Base-by-base conservation (phyloP, 2,888 invertebrate genomes). In the Arge pagana region DNA sequence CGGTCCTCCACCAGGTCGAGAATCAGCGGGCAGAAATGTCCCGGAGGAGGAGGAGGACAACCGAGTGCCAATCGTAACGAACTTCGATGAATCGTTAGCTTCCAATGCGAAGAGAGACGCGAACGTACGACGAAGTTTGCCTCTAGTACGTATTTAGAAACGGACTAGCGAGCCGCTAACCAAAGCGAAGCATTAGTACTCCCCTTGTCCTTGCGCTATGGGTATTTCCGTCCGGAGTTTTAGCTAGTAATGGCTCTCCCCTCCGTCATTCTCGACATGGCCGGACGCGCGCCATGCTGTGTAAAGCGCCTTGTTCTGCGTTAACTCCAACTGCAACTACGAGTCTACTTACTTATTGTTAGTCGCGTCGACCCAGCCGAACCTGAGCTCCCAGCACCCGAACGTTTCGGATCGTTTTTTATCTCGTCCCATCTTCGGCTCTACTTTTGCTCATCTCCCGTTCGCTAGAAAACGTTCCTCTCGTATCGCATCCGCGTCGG, bases 211-310 rank as follows among this genome's bases (percentile, higher is more conserved):
- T 73, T 73, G 73, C 65, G 66, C 70, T 71, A 68, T 67, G 68
- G 72, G 68, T 74, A 73, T 74, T 74, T 74, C 64, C 61, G 73
- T 73, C 71, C 66, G 64, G 66, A 69, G 68, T 72, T 70, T 72
- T 71, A 71, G 71, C 66, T 68, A 62, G 67, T 69, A 66, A 71
- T 72, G 68, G 65, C 68, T 63, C 61, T 62, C 61, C 61, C 62
- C 68, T 56, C 58, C 53, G 59, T 67, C 71, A 71, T 71, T 70
- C 71, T 63, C 70, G 61, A 63, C 71, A 68, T 70, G 71, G 67
- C 70, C 67, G 71, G 71, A 71, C 71, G 70, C 57, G 67, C 63
- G 63, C 65, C 62, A 65, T 61, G 68, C 68, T 66, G 65, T 66
- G 66, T 62, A 67, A 70, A 69, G 66, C 58, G 50, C 31, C 33